Conservation (phyloP, 2,797 vertebrate species). For the Denticeps clupeoides region DNA sequence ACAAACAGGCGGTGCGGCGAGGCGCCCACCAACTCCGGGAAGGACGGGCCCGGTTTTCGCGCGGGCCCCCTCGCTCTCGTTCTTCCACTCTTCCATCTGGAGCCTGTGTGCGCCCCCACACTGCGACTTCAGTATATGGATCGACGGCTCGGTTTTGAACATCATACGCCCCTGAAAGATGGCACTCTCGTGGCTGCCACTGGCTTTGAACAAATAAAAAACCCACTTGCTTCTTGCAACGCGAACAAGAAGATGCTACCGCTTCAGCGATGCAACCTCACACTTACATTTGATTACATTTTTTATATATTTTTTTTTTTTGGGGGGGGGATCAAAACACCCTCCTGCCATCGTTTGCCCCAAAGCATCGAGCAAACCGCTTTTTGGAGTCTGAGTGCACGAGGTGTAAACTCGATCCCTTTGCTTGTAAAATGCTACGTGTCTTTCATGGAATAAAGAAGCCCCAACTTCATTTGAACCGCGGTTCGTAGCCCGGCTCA, state of each 20-base stretch:
- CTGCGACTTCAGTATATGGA: constrained; percentile 11
- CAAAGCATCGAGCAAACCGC: constrained; percentile 49
- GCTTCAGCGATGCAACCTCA: constrained; percentile 9
- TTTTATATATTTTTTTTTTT: constrained; percentile 43
- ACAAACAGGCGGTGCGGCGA: constrained; percentile 13
- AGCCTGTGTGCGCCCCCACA: constrained; percentile 17
- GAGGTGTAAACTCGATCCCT: constrained; percentile 44
- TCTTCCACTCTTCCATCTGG: constrained; percentile 16
- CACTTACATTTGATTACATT: neutral
- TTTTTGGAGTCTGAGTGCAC: constrained; percentile 52
- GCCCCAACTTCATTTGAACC: constrained; percentile 33
- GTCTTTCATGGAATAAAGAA: constrained; percentile 25
- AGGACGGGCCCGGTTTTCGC: constrained; percentile 10
- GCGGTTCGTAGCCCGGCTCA: constrained; percentile 35
- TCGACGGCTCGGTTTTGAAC: constrained; percentile 42
- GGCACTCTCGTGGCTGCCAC: constrained; percentile 38
- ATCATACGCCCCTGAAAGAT: constrained; percentile 52
- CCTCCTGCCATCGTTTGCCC: constrained; percentile 48
- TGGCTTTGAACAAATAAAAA: constrained; percentile 52
- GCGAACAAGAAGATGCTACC: constrained; percentile 40
- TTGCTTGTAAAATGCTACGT: constrained; percentile 27
- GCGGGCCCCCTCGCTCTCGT: constrained; percentile 8
- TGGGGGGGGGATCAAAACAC: constrained; percentile 46
- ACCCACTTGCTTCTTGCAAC: constrained; percentile 37
- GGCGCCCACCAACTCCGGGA: constrained; percentile 13